Base-by-base conservation (phyloP, 2,888 invertebrate species). In the Drosophila suboccidentalis region DNA sequence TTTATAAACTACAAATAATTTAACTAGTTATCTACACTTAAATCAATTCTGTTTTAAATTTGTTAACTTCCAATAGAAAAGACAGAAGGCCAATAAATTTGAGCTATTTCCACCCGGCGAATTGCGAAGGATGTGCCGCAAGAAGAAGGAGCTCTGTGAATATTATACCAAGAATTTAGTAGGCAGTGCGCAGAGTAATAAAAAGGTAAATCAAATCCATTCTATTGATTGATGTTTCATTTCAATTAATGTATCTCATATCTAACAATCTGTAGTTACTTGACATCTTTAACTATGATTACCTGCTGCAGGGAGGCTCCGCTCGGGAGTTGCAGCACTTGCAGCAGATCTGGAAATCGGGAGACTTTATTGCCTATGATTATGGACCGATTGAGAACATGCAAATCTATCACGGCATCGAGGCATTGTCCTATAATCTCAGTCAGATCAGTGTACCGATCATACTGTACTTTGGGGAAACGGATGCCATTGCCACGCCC, bases 291-390 rank as follows among this genome's bases (percentile, higher is more conserved):
- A 78, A 90, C 32, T 90, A 86, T 43, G 91, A 91, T 0, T 50
- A 84, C 51, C 74, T 91, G 5, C 44, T 91, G 44, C 90, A 89
- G 15, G 91, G 91, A 1, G 91, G 91, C 0, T 91, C 92, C 0
- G 61, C 78, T 0, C 84, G 87, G 3, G 90, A 91, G 63, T 54
- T 91, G 15, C 75, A 80, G 1, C 92, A 92, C 29, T 64, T 90
- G 58, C 84, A 89, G 4, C 91, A 92, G 71, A 77, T 92, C 4
- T 88, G 90, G 82, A 80, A 86, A 51, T 92, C 92, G 4, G 91
- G 92, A 0, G 91, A 92, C 60, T 92, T 92, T 50, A 90, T 89
- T 6, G 79, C 89, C 34, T 91, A 76, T 15, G 92, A 91, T 46
- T 91, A 80, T 65, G 92, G 90, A 3, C 72, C 87, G 4, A 71